Evolutionary conservation across 2,113 vertebrate species (phyloP).

Genomic region (Rhipidura dahli): DNA sequence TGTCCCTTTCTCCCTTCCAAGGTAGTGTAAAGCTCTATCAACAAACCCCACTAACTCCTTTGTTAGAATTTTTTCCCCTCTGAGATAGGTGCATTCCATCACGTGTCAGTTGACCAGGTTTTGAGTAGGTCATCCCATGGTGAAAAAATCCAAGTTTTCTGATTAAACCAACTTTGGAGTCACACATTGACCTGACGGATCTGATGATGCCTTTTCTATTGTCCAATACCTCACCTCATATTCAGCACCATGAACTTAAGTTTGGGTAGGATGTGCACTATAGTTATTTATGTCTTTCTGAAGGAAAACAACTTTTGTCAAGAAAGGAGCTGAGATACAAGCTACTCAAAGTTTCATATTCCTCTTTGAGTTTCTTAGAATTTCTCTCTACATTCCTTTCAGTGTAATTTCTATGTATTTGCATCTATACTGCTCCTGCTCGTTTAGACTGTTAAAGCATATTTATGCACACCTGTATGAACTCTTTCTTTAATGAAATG

Average conservation of each 20-base stretch:
- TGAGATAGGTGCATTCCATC: neutral
- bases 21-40: no score
- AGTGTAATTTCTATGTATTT: neutral
- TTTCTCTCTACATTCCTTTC: neutral
- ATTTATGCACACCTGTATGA: neutral
- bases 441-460: neutral
- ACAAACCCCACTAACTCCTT: rapidly evolving
- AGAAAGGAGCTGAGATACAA: neutral
- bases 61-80: neutral
- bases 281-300: neutral
- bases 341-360: neutral
- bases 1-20: neutral
- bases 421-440: neutral
- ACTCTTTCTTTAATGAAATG: neutral
- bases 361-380: neutral
- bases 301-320: slow-evolving; percentile 7
- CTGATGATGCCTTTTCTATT: neutral
- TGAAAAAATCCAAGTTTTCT: neutral
- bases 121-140: neutral
- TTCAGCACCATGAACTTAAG: neutral
- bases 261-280: neutral
- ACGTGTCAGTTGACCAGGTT: neutral
- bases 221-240: slow-evolving; percentile 11
- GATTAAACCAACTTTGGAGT: neutral
- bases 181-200: neutral